Conservation (phyloP, 2,797 vertebrate species). For the Sciurus vulgaris region DNA sequence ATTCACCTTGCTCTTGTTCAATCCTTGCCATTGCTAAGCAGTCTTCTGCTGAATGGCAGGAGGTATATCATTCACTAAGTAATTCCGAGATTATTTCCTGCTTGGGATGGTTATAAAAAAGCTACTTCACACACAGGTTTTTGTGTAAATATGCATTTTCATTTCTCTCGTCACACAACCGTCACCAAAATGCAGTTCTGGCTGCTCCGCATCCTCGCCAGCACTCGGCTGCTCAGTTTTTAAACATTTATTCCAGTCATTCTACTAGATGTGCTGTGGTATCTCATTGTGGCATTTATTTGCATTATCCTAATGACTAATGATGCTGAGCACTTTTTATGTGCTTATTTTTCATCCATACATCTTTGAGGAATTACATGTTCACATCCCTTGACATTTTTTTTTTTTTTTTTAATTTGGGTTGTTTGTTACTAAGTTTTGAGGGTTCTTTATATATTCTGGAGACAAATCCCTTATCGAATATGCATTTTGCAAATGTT, state of each 20-base stretch:
- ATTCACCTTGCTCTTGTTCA: not conserved
- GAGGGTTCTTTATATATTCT: slow-evolving; percentile 12
- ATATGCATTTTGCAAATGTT: not conserved
- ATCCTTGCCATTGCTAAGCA: not conserved
- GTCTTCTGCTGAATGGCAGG: too few relatives aligned
- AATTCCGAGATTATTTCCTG: not conserved
- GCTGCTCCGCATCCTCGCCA: not conserved
- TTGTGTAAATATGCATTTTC: not conserved
- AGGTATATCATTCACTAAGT: not conserved
- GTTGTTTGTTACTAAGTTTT: slow-evolving; percentile 2
- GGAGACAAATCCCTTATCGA: not conserved
- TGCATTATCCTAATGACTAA: slow-evolving; percentile 14
- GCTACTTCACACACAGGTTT: not conserved
- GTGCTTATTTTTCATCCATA: not conserved
- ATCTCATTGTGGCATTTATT: not conserved
- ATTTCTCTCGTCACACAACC: not conserved
- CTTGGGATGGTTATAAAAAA: not conserved
- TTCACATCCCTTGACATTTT: not conserved
- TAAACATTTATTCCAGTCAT: not conserved
- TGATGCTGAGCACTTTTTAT: not conserved
- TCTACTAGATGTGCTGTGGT: not conserved
- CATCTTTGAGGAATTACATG: not conserved
- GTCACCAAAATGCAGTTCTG: not conserved
- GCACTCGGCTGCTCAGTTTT: not conserved
- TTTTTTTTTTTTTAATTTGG: not conserved